Percentiles rank a stretch among this genome's conserved stretches.
These are phyloP conservation scores for Distichodus sexfasciatus DNA, from an alignment of 2,797 vertebrate species.

Conservation along the genomic window DNA sequence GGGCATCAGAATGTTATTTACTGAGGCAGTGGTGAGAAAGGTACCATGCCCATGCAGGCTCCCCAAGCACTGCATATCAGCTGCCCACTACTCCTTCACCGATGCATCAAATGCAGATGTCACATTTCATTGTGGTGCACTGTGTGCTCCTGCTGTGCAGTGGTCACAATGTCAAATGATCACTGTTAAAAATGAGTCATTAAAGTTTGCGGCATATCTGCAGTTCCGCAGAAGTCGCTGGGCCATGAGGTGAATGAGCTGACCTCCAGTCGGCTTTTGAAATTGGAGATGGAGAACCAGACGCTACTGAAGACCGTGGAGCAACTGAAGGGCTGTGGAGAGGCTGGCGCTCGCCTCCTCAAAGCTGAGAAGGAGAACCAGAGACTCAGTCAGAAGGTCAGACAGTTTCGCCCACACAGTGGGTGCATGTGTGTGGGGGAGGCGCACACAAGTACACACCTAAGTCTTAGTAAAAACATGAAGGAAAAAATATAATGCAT, in stretches of 20 bases:
- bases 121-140: no score
- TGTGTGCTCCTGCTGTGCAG: no score
- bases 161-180: no score
- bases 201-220: neutral
- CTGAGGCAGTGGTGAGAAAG: no score
- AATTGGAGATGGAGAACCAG: constrained; percentile 98
- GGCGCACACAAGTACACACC: neutral
- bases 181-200: no score
- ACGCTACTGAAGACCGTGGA: constrained; percentile 89
- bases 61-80: no score
- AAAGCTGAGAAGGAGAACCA: constrained; percentile 90
- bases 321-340: constrained; percentile 79
- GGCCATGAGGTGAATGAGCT: constrained; percentile 95
- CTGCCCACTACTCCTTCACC: no score
- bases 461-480: neutral
- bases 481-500: neutral
- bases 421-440: neutral
- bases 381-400: constrained; percentile 86
- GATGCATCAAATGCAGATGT: no score
- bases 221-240: constrained; percentile 91
- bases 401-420: constrained; percentile 37
- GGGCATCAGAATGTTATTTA: no score
- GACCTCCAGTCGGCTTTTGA: constrained; percentile 91
- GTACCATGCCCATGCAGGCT: no score
- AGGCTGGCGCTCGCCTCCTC: constrained; percentile 73